A percentile compares a stretch with the other conserved stretches of the same genome.
Evolutionary conservation across 2,888 invertebrate genomes (phyloP).

Genomic region (Caenorhabditis sp.): DNA sequence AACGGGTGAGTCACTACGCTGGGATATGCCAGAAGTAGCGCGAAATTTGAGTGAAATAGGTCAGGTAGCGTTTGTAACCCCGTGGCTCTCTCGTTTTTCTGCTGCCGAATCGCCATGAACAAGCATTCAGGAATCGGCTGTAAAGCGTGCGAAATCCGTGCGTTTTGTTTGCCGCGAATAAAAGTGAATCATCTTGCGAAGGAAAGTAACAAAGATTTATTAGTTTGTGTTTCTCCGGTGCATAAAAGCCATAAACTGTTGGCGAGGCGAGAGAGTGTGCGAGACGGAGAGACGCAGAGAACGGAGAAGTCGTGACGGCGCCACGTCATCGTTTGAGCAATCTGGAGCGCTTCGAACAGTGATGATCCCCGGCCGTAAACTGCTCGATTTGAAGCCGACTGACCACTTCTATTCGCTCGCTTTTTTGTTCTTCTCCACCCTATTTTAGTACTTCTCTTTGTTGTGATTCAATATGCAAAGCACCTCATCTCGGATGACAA

Average conservation of each 20-base stretch:
- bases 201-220: constrained; percentile 41
- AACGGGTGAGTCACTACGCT: too few species aligned
- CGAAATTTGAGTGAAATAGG: too few species aligned
- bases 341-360: constrained; percentile 6
- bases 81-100: too few species aligned
- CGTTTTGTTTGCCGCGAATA: constrained; percentile 30
- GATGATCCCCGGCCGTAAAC: too few species aligned
- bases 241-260: constrained; percentile 38
- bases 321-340: not conserved
- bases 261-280: constrained; percentile 10
- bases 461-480: constrained; percentile 40
- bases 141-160: constrained; percentile 34
- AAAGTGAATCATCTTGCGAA: constrained; percentile 40
- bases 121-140: not conserved
- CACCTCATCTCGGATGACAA: constrained; percentile 52
- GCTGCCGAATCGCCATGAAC: not conserved
- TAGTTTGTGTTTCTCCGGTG: constrained; percentile 31
- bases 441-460: constrained; percentile 32
- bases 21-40: too few species aligned
- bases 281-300: constrained; percentile 5
- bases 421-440: constrained; percentile 10
- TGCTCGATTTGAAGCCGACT: too few species aligned
- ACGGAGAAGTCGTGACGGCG: constrained; percentile 8
- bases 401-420: not conserved
- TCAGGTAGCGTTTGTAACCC: too few species aligned